Percentiles rank a stretch among this genome's conserved stretches.
These are phyloP conservation scores for Eulemur albifrons DNA, from an alignment of 2,797 vertebrate genomes.

Conservation along the genomic window DNA sequence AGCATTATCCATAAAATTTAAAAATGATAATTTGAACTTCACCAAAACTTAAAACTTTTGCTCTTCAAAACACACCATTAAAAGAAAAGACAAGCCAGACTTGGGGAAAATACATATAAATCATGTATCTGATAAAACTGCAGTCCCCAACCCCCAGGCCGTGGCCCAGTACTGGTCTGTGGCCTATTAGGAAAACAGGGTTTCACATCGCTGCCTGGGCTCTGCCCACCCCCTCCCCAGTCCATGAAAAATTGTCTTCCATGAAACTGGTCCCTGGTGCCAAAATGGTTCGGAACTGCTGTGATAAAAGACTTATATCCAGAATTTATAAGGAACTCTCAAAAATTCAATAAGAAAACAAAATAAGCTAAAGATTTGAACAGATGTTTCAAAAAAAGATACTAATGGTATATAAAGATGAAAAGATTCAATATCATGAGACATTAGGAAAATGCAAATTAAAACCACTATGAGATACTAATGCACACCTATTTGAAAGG, in stretches of 20 bases:
- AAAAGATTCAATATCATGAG: neutral
- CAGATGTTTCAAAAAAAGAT: neutral
- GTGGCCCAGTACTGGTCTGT: too few relatives aligned
- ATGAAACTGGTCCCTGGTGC: too few relatives aligned
- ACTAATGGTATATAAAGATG: neutral
- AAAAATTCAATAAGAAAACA: neutral
- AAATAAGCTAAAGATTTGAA: neutral
- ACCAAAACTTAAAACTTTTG: neutral
- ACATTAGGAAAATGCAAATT: neutral
- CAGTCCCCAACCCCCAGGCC: too few relatives aligned
- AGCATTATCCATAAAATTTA: neutral
- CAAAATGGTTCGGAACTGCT: too few relatives aligned
- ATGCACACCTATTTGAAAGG: neutral
- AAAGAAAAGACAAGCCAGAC: neutral
- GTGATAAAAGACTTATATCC: neutral
- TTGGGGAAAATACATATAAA: neutral
- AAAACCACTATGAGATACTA: neutral
- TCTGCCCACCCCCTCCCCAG: too few relatives aligned
- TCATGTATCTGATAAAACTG: neutral
- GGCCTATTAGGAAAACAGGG: too few relatives aligned
- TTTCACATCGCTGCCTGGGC: too few relatives aligned
- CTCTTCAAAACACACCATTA: neutral
- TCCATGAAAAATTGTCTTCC: too few relatives aligned
- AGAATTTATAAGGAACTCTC: neutral
- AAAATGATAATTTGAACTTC: neutral